Conservation (phyloP, 1,140 invertebrate genomes). For the Armadillidium nasatum region DNA sequence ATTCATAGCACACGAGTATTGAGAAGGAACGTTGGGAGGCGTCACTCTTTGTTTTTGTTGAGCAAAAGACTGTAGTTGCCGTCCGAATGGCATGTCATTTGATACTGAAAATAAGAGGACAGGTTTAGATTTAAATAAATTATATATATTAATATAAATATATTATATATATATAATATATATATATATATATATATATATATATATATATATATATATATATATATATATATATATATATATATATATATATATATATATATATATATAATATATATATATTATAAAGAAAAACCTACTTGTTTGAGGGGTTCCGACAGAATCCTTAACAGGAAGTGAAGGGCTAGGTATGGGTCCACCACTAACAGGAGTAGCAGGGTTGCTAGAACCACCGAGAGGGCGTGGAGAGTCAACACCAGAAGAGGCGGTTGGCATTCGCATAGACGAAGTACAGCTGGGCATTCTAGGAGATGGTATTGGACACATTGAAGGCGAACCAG, state of each 20-base stretch:
- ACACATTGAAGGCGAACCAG: conserved; percentile 45
- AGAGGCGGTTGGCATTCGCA: conserved; percentile 32
- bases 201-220: not conserved
- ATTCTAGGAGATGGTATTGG: conserved; percentile 42
- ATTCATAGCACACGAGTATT: conserved; percentile 48
- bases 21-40: conserved; percentile 46
- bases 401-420: conserved; percentile 40
- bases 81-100: conserved; percentile 68
- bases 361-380: conserved; percentile 46
- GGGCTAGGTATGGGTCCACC: conserved; percentile 40
- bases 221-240: no score
- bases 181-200: conserved; percentile 24
- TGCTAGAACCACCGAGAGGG: conserved; percentile 41
- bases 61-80: conserved; percentile 53
- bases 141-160: no score
- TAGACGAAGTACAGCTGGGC: conserved; percentile 24
- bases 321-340: conserved; percentile 59
- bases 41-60: conserved; percentile 42
- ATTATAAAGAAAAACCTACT: conserved; percentile 21
- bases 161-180: not conserved
- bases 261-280: no score
- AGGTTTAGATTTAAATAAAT: conserved; percentile 51
- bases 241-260: no score
- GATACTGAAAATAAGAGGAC: conserved; percentile 51
- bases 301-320: conserved; percentile 61